These are phyloP conservation scores for Aleiodes sp. DNA, from an alignment of 1,140 invertebrate genomes.

Conservation along the genomic window DNA sequence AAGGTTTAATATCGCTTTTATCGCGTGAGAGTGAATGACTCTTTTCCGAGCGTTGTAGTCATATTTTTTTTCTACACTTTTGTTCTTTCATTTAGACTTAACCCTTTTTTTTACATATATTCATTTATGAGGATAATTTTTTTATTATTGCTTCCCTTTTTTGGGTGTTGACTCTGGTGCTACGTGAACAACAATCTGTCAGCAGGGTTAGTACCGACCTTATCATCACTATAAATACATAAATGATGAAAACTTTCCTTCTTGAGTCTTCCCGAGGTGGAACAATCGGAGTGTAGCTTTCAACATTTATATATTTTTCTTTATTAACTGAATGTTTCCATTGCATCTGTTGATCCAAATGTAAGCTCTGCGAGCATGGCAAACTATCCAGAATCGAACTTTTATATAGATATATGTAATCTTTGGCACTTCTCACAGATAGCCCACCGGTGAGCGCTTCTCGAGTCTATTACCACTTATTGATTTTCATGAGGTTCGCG, in stretches of 20 bases:
- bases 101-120: background rate
- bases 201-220: background rate
- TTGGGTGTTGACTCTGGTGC: background rate
- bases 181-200: background rate
- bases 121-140: background rate
- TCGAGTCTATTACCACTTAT: slow-evolving; percentile 49
- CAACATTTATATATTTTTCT: no score
- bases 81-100: no score
- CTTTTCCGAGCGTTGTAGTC: background rate
- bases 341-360: no score
- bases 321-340: no score
- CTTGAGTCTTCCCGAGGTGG: no score
- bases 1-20: background rate
- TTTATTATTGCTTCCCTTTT: background rate
- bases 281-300: no score
- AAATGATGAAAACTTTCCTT: background rate
- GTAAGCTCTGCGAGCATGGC: no score
- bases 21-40: background rate
- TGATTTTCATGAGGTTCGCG: slow-evolving; percentile 49
- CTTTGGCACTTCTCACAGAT: background rate
- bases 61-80: background rate
- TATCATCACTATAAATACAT: background rate
- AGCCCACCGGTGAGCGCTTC: background rate
- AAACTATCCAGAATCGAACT: background rate
- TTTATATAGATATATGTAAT: no score